Percentiles rank a stretch among this genome's conserved stretches.
phyloP scores from a whole-genome alignment of 2,888 invertebrate genomes.

The Pelosia muscerda region DNA sequence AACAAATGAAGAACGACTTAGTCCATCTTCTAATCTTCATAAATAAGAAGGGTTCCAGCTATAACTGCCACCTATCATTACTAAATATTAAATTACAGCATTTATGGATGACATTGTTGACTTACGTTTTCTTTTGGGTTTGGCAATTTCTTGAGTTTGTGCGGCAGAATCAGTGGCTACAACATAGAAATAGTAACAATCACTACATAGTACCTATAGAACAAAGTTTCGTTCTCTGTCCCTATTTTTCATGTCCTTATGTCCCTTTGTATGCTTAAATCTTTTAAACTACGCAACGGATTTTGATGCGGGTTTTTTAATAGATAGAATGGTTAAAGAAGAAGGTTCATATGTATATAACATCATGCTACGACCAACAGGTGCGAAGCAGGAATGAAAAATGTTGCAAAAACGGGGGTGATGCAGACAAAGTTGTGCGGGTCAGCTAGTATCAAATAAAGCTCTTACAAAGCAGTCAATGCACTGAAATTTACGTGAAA shows the following conservation, averaged over 20 bases:
- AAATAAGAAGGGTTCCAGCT: no score
- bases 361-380: no score
- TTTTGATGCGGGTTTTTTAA: no score
- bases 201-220: no score
- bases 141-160: slow-evolving; percentile 65
- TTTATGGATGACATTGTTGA: neutral
- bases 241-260: no score
- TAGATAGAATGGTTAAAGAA: no score
- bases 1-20: neutral
- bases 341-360: no score
- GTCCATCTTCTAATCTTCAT: neutral
- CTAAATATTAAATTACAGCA: neutral
- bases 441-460: slow-evolving; percentile 2
- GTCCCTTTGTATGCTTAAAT: no score
- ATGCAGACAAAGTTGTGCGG: no score
- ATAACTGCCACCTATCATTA: neutral
- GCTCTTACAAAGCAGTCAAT: neutral
- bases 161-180: slow-evolving; percentile 67
- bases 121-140: slow-evolving; percentile 70
- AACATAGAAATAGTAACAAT: slow-evolving; percentile 27
- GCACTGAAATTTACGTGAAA: slow-evolving; percentile 4
- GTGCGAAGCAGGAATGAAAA: no score
- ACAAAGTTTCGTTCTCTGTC: neutral
- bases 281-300: no score
- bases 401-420: no score